These are phyloP conservation scores for Hemichromis elongatus DNA, from an alignment of 2,113 vertebrate genomes.

Conservation along the genomic window DNA sequence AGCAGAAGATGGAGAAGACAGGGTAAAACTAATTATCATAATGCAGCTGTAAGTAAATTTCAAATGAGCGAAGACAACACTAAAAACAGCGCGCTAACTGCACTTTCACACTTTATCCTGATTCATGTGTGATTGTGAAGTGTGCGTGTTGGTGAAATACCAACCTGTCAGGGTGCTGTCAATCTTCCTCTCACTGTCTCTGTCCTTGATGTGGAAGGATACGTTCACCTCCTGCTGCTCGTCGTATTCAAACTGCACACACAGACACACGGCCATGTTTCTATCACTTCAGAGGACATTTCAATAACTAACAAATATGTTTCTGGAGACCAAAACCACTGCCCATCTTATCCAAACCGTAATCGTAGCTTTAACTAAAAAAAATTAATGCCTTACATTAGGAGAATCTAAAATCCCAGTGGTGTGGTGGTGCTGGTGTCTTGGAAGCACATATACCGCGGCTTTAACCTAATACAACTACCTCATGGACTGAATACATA, in stretches of 20 bases:
- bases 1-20: background rate
- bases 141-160: conserved; percentile 60
- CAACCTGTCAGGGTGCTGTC: conserved; percentile 92
- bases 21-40: background rate
- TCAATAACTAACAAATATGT: background rate
- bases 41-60: background rate
- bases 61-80: background rate
- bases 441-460: background rate
- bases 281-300: background rate
- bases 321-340: background rate
- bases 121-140: background rate
- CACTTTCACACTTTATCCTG: background rate
- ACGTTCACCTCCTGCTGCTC: conserved; percentile 82
- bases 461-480: background rate
- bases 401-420: background rate
- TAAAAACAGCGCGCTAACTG: background rate
- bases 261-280: conserved; percentile 2
- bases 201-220: conserved; percentile 81
- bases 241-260: conserved; percentile 77
- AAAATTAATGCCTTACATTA: background rate
- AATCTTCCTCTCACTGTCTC: conserved; percentile 75
- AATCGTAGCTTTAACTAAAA: background rate
- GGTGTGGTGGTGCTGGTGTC: background rate
- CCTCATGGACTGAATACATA: background rate
- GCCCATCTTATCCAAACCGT: background rate